These are phyloP conservation scores for Leptodactylus fuscus DNA, from an alignment of 2,113 vertebrate species.

Conservation along the genomic window DNA sequence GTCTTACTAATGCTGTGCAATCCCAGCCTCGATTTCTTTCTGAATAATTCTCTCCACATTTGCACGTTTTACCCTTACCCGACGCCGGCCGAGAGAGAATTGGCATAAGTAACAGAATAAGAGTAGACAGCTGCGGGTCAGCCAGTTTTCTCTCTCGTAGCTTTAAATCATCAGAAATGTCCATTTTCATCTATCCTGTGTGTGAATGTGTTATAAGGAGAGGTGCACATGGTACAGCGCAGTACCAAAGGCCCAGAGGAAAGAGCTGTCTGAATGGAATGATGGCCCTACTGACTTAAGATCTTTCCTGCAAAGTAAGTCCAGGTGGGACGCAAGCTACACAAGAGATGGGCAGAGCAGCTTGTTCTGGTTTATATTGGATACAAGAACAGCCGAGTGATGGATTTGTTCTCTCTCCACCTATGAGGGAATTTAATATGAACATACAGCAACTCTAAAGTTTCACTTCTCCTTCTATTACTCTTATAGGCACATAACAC, in stretches of 20 bases:
- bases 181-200: slow-evolving; percentile 40
- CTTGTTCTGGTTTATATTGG: slow-evolving; percentile 41
- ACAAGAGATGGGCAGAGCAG: slow-evolving; percentile 31
- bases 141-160: slow-evolving; percentile 16
- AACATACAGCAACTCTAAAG: slow-evolving; percentile 10
- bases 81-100: background rate
- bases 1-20: background rate
- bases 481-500: background rate
- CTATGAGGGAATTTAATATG: slow-evolving; percentile 45
- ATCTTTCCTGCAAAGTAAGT: slow-evolving; percentile 55
- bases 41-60: background rate
- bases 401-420: slow-evolving; percentile 28
- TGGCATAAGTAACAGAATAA: slow-evolving; percentile 15
- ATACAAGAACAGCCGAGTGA: slow-evolving; percentile 3
- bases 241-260: slow-evolving; percentile 56
- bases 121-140: slow-evolving; percentile 47
- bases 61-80: background rate
- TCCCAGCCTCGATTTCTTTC: background rate
- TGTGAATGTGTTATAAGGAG: slow-evolving; percentile 52
- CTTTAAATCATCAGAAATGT: slow-evolving; percentile 55
- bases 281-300: slow-evolving; percentile 43
- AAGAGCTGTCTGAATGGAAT: slow-evolving; percentile 55
- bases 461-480: slow-evolving; percentile 35
- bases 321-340: slow-evolving; percentile 46
- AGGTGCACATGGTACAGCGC: slow-evolving; percentile 50